Base-by-base conservation (phyloP, 2,113 vertebrate genomes). In the Petromus typicus region DNA sequence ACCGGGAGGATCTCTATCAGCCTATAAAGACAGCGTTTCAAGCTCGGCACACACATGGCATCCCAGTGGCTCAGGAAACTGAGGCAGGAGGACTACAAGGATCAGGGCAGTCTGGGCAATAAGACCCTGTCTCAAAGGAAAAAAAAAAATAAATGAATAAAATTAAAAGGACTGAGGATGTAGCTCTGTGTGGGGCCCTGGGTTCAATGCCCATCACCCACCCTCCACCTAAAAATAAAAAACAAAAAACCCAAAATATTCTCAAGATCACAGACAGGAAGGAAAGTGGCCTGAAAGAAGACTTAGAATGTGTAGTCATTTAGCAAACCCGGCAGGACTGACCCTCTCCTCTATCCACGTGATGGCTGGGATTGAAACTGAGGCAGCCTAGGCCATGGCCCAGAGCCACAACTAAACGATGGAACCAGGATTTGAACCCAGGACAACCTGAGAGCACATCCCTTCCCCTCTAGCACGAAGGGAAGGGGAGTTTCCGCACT, bases 321-420 rank as follows among this genome's bases (percentile, higher is more conserved):
- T 37, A 78, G 32, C 66, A 86, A 54, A 20, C 10, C 18, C 56
- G 51, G 76, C 76, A 4, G 18, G 32, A 18, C 73, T 20, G 66
- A 25, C 1, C 27, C 11, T 9, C 11, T 2, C 25, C 34, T 17
- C 9, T 10, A 6, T 1, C 7, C 11, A 40, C 4, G 40, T 2
- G 4, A 20, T 43, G 51, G 54, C 61, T 66, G 63, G n/a, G 67
- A 22, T 13, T 69, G 18, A 40, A 13, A 3, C 7, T n/a, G n/a
- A 61, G 37, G 86, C 61, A 67, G 32, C 23, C 10, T 18, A 6
- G 17, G 32, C 5, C 34, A 9, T 14, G 25, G 45, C 63, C 73
- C 6, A 16, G 51, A 1, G 20, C n/a, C n/a, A 10, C 1, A 10
- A 71, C 37, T 16, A 40, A 51, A 32, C 59, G 2, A 63, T 0